phyloP scores from a whole-genome alignment of 2,113 vertebrate genomes.

The Solea senegalensis region DNA sequence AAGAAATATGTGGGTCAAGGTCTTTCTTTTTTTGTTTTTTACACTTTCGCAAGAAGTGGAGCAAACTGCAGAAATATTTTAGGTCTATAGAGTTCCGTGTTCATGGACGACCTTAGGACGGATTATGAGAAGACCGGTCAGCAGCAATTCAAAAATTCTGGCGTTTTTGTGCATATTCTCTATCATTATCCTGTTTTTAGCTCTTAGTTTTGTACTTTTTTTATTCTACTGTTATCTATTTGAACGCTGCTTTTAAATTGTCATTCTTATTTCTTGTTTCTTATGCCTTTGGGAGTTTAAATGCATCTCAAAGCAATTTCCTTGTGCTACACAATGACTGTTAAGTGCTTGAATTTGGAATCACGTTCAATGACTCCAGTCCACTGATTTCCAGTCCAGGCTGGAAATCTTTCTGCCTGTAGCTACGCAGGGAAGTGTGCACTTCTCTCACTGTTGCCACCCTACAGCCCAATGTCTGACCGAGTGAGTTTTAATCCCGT shows the following conservation, averaged over 20 bases:
- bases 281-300: too few species aligned
- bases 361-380: too few species aligned
- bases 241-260: too few species aligned
- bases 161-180: too few species aligned
- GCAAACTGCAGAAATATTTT: neutral
- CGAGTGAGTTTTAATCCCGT: conserved; percentile 71
- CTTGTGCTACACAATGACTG: too few species aligned
- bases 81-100: neutral
- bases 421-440: conserved; percentile 17
- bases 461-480: conserved; percentile 61
- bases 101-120: neutral
- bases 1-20: neutral
- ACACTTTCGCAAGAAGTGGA: conserved; percentile 1
- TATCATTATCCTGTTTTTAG: too few species aligned
- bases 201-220: too few species aligned
- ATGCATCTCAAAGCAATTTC: too few species aligned
- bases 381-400: too few species aligned
- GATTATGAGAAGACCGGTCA: conserved; percentile 1
- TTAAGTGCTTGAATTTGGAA: too few species aligned
- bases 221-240: too few species aligned
- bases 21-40: neutral
- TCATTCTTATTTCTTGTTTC: too few species aligned
- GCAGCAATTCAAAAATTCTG: neutral
- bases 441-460: conserved; percentile 23
- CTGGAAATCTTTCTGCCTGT: conserved; percentile 37